Evolutionary conservation across 1,140 invertebrate genomes (phyloP).

Genomic region (Trachymyrmex cornetzi): DNA sequence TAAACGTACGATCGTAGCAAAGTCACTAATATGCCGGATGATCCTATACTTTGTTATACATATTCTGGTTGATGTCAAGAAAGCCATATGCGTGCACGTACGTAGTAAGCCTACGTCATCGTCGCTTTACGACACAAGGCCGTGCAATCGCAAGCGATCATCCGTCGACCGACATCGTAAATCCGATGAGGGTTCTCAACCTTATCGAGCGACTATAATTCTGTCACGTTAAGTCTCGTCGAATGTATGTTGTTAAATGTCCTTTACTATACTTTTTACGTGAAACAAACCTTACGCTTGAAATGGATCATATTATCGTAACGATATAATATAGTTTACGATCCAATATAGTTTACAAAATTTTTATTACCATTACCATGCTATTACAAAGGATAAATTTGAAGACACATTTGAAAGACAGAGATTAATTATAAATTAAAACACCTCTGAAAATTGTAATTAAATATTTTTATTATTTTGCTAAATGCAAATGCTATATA

Average conservation of each 20-base stretch:
- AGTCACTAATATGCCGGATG: constrained; percentile 24
- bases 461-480: background rate
- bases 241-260: constrained; percentile 62
- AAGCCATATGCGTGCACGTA: constrained; percentile 70
- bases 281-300: constrained; percentile 1
- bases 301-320: constrained; percentile 12
- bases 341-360: background rate
- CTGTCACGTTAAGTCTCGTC: constrained; percentile 64
- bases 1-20: background rate
- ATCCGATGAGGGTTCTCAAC: constrained; percentile 84
- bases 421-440: background rate
- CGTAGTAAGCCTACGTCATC: constrained; percentile 79
- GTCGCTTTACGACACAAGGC: constrained; percentile 86
- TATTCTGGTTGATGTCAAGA: constrained; percentile 70
- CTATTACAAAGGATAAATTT: background rate
- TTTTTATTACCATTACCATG: background rate
- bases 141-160: constrained; percentile 86
- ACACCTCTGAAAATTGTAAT: background rate
- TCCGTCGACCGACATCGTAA: constrained; percentile 84
- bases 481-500: background rate
- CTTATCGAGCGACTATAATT: constrained; percentile 82
- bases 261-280: constrained; percentile 48
- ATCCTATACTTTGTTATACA: constrained; percentile 50
- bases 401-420: background rate
- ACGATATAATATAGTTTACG: background rate